Conservation (phyloP, 1,140 invertebrate species). For the Agrilus planipennis region DNA sequence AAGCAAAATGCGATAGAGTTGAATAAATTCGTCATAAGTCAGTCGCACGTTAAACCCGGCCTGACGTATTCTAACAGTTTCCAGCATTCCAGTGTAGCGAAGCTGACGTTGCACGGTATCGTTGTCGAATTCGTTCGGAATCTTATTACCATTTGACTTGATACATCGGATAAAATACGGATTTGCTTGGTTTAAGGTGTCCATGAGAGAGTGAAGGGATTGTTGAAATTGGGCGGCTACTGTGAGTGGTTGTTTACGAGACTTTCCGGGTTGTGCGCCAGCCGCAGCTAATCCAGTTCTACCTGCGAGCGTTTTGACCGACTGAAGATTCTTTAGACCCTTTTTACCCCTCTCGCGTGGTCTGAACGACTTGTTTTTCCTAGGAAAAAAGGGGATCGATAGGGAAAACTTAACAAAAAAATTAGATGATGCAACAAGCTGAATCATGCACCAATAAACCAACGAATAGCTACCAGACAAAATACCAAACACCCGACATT, state of each 20-base stretch:
- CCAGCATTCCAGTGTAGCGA: slow-evolving; percentile 91
- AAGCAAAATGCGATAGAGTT: slow-evolving; percentile 80
- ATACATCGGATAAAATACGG: slow-evolving; percentile 96
- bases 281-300: slow-evolving; percentile 47
- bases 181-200: slow-evolving; percentile 87
- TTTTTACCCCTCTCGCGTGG: slow-evolving; percentile 67
- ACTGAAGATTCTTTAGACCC: slow-evolving; percentile 77
- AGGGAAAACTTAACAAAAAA: not conserved
- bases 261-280: slow-evolving; percentile 47
- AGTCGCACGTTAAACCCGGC: slow-evolving; percentile 91
- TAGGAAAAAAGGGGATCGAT: slow-evolving; percentile 34
- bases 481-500: not conserved
- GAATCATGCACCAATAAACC: slow-evolving; percentile 1
- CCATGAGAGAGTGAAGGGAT: slow-evolving; percentile 82
- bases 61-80: slow-evolving; percentile 89
- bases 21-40: slow-evolving; percentile 89
- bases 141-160: slow-evolving; percentile 88
- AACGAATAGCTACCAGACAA: slow-evolving; percentile 1
- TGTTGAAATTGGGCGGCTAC: slow-evolving; percentile 91
- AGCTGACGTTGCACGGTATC: slow-evolving; percentile 80
- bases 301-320: slow-evolving; percentile 76
- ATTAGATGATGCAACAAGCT: not conserved
- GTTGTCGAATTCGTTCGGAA: slow-evolving; percentile 85
- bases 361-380: slow-evolving; percentile 84
- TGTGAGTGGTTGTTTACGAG: slow-evolving; percentile 76